A percentile compares a stretch with the other conserved stretches of the same genome.
phyloP scores from a whole-genome alignment of 1,140 invertebrate species.

The Pinna nobilis region DNA sequence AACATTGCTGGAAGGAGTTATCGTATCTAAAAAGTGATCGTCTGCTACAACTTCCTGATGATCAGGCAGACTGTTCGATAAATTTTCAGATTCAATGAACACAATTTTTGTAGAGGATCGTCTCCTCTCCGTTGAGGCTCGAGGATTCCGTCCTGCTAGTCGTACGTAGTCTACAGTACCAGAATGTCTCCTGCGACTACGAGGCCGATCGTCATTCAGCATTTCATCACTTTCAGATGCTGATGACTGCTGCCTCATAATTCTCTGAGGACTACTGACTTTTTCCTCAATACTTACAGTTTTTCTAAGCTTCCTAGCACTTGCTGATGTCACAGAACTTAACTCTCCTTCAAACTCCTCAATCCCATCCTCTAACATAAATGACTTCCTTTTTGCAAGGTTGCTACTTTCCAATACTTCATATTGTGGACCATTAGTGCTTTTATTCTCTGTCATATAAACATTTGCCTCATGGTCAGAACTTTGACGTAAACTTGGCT shows the following conservation, averaged over 20 bases:
- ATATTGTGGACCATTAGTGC: conserved; percentile 9
- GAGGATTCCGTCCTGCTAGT: conserved; percentile 3
- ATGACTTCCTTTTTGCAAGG: too few relatives aligned
- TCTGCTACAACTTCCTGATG: too few relatives aligned
- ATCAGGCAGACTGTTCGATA: not conserved
- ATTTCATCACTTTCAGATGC: too few relatives aligned
- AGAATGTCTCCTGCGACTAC: conserved; percentile 3
- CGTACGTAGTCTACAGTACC: conserved; percentile 4
- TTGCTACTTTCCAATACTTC: not conserved
- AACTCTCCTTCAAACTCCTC: too few relatives aligned
- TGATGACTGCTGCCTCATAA: too few relatives aligned
- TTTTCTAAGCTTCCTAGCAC: too few relatives aligned
- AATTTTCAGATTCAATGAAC: not conserved
- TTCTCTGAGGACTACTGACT: not conserved
- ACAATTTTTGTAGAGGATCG: not conserved
- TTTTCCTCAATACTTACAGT: not conserved
- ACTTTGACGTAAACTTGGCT: too few relatives aligned
- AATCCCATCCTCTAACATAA: too few relatives aligned
- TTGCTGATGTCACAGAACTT: too few relatives aligned
- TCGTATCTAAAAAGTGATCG: not conserved
- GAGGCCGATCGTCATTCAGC: too few relatives aligned
- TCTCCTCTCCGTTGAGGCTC: conserved; percentile 7
- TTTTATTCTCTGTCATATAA: not conserved
- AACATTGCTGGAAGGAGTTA: not conserved
- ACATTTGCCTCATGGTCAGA: not conserved